Percentiles rank a stretch among this genome's conserved stretches.
phyloP scores from a whole-genome alignment of 2,888 invertebrate genomes.

The Orthosia gothica region DNA sequence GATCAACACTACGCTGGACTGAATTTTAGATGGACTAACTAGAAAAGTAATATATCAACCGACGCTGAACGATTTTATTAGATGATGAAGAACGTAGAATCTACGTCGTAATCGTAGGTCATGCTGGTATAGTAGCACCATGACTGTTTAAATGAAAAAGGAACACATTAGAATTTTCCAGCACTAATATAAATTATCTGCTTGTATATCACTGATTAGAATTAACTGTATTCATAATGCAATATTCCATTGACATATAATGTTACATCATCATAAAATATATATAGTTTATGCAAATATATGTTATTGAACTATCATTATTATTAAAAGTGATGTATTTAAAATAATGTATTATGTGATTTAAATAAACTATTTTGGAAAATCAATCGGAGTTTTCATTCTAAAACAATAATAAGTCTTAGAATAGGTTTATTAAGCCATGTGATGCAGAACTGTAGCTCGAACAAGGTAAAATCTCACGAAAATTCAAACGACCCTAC shows the following conservation, averaged over 20 bases:
- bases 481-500: no score
- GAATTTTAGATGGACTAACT: conserved; percentile 33
- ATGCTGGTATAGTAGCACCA: conserved; percentile 31
- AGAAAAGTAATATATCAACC: conserved; percentile 33
- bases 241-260: conserved; percentile 62
- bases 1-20: conserved; percentile 38
- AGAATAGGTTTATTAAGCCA: background rate
- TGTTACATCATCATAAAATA: conserved; percentile 64
- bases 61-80: conserved; percentile 25
- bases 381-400: conserved; percentile 24
- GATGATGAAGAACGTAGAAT: conserved; percentile 21
- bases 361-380: conserved; percentile 75
- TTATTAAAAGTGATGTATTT: conserved; percentile 65
- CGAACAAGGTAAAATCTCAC: no score
- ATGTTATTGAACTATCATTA: conserved; percentile 63
- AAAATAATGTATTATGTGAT: conserved; percentile 72
- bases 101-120: conserved; percentile 13
- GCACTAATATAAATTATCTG: conserved; percentile 58
- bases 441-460: no score
- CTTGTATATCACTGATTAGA: conserved; percentile 57
- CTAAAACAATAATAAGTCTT: conserved; percentile 48
- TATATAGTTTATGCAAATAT: conserved; percentile 70
- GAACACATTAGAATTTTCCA: conserved; percentile 47
- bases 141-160: conserved; percentile 21
- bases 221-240: conserved; percentile 50